Evolutionary conservation across 2,113 vertebrate species (phyloP), one percentile per base, ranked within the genome.

Genomic region (Accipiter virgatus): DNA sequence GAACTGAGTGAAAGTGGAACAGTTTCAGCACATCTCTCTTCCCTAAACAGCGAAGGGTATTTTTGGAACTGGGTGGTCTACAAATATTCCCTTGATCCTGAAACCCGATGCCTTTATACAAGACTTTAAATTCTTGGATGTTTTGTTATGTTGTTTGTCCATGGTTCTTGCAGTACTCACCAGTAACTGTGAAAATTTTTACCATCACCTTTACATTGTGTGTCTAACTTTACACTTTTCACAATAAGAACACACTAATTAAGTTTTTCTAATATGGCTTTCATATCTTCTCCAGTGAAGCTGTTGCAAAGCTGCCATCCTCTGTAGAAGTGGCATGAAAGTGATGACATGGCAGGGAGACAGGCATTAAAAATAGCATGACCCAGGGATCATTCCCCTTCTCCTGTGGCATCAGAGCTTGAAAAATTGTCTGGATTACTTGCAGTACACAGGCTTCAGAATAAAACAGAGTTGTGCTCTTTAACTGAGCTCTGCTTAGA

Each of bases 381-480:
- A 74, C 66, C 34, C 36, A 82, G 65, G 58, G 73, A 89, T 90
- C 73, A 78, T 95, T 90, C 52, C 36, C 56, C 21, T 86, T 86
- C 48, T 85, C 42, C 61, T 80, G 23, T 79, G 48, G 70, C 53
- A 62, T 94, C 66, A 79, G 63, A 77, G 56, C 29, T 95, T 94
- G 48, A 93, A 92, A 95, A 95, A 89, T 95, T 83, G 55, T 72
- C 86, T 40, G 42, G 32, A 94, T 95, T 89, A 68, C 56, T 94
- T 73, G 50, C 62, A 74, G 36, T 93, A 40, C 79, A 32, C 31
- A 85, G 59, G 38, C 42, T 94, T 86, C 73, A 80, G 36, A 92
- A 85, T 91, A 71, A 95, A 84, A 95, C 27, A 20, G 25, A 80
- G n/a, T 45, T 95, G 45, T 91, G 25, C 66, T 87, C 52, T 88